Evolutionary conservation across 2,113 vertebrate genomes (phyloP).

Genomic region (Elaphurus davidianus): DNA sequence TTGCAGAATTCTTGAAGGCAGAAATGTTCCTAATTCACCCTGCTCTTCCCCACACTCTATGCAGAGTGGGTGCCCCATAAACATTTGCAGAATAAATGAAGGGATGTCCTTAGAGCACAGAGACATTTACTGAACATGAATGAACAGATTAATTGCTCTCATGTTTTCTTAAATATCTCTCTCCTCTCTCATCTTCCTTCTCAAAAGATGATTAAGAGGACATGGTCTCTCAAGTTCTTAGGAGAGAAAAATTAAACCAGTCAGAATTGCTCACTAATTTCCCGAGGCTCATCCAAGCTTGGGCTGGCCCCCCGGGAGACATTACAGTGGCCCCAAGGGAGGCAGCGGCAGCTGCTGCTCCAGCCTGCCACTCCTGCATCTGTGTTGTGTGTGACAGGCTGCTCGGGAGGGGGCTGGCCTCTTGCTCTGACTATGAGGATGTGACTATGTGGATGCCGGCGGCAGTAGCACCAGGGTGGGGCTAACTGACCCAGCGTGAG

Average conservation of each 20-base stretch:
- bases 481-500: neutral
- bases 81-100: neutral
- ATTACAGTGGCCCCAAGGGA: slow-evolving; percentile 51
- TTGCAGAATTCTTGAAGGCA: neutral
- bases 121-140: slow-evolving; percentile 39
- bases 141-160: slow-evolving; percentile 57
- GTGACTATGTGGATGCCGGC: neutral
- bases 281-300: slow-evolving; percentile 62
- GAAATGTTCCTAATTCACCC: neutral
- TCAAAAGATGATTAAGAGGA: slow-evolving; percentile 68
- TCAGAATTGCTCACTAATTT: slow-evolving; percentile 64
- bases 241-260: slow-evolving; percentile 66
- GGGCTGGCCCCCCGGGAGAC: slow-evolving; percentile 44
- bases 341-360: slow-evolving; percentile 50
- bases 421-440: neutral
- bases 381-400: neutral
- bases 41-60: neutral
- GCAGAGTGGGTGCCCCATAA: neutral
- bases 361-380: slow-evolving; percentile 37
- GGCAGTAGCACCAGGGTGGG: neutral
- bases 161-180: slow-evolving; percentile 52
- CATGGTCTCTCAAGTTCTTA: slow-evolving; percentile 51
- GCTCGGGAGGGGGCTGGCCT: neutral
- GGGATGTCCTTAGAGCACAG: neutral
- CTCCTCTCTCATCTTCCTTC: slow-evolving; percentile 59